A percentile compares a stretch with the other conserved stretches of the same genome.
phyloP scores from a whole-genome alignment of 2,888 invertebrate genomes.

The Prosopocoilus inquinatus region DNA sequence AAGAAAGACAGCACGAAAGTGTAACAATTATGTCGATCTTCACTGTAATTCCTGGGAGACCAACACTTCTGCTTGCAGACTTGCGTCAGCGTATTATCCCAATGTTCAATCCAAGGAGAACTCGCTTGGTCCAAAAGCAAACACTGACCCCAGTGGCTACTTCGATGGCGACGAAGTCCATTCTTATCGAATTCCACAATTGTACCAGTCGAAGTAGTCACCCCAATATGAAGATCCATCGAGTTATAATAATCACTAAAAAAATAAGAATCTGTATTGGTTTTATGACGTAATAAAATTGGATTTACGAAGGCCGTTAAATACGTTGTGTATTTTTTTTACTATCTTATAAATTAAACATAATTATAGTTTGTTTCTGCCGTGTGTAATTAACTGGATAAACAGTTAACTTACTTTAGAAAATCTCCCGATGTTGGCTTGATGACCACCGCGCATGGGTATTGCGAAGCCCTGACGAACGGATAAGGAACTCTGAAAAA shows the following conservation, averaged over 20 bases:
- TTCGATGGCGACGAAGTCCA: constrained; percentile 63
- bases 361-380: constrained; percentile 3
- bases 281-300: background rate
- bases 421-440: constrained; percentile 88
- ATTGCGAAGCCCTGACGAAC: constrained; percentile 76
- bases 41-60: constrained; percentile 70
- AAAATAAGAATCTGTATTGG: constrained; percentile 25
- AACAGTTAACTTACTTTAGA: constrained; percentile 65
- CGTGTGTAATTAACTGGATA: background rate
- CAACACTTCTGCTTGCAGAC: constrained; percentile 63
- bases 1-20: constrained; percentile 82
- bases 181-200: constrained; percentile 83
- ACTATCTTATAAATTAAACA: background rate
- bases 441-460: constrained; percentile 79
- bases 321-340: background rate
- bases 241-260: constrained; percentile 78
- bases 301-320: background rate
- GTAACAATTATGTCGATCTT: constrained; percentile 80
- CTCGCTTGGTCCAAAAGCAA: constrained; percentile 67
- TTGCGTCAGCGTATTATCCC: constrained; percentile 65
- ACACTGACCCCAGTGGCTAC: constrained; percentile 65
- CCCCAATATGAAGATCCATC: constrained; percentile 86
- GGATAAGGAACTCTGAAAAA: constrained; percentile 77
- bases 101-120: constrained; percentile 65
- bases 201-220: constrained; percentile 76